Percentiles rank a stretch among this genome's conserved stretches.
phyloP scores from a whole-genome alignment of 2,888 invertebrate genomes.

The Lingula anatina region DNA sequence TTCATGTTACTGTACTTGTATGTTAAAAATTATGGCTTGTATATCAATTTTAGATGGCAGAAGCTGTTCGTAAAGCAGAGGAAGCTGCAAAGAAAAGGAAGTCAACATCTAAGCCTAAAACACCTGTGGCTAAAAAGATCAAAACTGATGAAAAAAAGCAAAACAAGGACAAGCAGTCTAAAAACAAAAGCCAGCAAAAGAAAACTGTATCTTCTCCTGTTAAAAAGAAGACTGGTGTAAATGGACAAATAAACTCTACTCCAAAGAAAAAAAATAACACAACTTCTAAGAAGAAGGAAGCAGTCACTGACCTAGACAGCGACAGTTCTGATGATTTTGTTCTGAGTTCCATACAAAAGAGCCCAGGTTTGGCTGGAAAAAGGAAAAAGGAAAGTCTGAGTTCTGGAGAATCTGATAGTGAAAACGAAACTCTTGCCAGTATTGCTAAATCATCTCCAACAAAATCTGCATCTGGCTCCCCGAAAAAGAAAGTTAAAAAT shows the following conservation, averaged over 20 bases:
- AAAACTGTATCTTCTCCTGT: not conserved
- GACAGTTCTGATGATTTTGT: not conserved
- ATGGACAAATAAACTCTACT: not conserved
- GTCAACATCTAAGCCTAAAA: not conserved
- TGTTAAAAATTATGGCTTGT: no score
- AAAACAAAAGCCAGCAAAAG: slow-evolving; percentile 4
- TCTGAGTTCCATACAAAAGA: no score
- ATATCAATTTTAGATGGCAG: slow-evolving; percentile 23
- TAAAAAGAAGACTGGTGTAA: not conserved
- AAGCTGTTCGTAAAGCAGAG: slow-evolving; percentile 22
- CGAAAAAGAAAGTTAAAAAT: no score
- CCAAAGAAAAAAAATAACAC: slow-evolving; percentile 11
- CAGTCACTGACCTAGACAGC: not conserved
- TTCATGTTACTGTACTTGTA: no score
- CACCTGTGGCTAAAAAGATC: slow-evolving; percentile 5
- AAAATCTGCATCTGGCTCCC: no score
- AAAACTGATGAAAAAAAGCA: slow-evolving; percentile 9
- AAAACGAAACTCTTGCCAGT: no score
- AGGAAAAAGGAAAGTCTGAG: no score
- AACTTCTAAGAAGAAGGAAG: slow-evolving; percentile 1
- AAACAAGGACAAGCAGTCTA: slow-evolving; percentile 2
- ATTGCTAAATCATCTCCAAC: no score
- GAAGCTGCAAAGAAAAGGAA: slow-evolving; percentile 22
- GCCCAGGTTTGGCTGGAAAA: no score
- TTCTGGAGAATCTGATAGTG: no score